Conservation (phyloP, 2,888 invertebrate genomes). For the Synanthedon andrenaeformis region DNA sequence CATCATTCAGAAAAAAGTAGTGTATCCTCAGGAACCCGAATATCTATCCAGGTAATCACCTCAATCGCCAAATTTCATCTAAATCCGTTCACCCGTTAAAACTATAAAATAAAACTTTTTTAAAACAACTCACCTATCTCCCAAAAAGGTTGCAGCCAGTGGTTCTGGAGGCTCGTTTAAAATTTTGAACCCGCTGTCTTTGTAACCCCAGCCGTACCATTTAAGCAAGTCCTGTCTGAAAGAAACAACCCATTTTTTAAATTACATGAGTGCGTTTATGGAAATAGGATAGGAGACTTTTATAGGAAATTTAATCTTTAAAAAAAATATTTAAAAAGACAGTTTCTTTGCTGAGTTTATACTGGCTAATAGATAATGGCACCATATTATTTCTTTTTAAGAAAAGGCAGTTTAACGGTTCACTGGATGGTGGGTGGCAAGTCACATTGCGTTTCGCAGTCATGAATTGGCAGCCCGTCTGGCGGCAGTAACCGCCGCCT, state of each 20-base stretch:
- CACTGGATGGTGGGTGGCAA: background rate
- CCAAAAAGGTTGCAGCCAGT: constrained; percentile 78
- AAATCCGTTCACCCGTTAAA: no score
- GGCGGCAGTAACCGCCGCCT: no score
- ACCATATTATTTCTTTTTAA: background rate
- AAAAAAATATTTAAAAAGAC: background rate
- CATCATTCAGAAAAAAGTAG: no score
- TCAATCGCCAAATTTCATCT: no score
- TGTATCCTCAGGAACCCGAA: no score
- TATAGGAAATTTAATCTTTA: background rate
- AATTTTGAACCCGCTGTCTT: constrained; percentile 87
- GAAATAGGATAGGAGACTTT: background rate
- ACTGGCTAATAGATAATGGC: background rate
- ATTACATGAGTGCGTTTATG: background rate
- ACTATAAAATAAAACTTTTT: no score
- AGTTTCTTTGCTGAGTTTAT: background rate
- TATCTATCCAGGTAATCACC: no score
- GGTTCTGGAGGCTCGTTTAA: constrained; percentile 43
- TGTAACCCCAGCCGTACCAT: constrained; percentile 99
- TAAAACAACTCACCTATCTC: constrained; percentile 76
- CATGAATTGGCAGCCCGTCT: no score
- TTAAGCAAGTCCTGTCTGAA: constrained; percentile 91
- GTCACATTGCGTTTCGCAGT: no score
- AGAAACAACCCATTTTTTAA: constrained; percentile 17
- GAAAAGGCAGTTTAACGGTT: background rate